phyloP scores from a whole-genome alignment of 2,113 vertebrate genomes.

The Bambusicola thoracicus region DNA sequence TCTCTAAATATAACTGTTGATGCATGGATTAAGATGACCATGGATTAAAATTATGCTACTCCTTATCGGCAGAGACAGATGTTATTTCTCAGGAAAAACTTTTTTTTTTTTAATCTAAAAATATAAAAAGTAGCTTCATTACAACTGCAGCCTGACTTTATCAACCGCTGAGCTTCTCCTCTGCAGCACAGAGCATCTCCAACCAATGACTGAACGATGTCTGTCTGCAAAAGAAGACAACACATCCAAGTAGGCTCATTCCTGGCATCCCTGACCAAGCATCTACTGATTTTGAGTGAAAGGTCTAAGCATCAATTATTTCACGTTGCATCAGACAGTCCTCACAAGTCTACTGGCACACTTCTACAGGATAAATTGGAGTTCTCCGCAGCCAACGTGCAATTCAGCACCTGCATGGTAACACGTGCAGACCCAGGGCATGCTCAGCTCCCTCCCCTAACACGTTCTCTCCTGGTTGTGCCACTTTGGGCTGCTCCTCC shows the following conservation, averaged over 20 bases:
- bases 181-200: accelerated
- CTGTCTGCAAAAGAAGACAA: accelerated
- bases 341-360: accelerated
- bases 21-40: neutral
- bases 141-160: neutral
- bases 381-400: accelerated
- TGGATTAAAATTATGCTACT: neutral
- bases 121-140: accelerated
- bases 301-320: neutral
- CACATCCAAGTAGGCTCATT: accelerated
- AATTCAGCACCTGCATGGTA: accelerated
- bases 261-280: accelerated
- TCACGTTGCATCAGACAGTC: neutral
- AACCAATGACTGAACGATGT: accelerated
- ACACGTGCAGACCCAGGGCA: neutral
- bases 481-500: neutral
- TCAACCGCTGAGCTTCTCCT: accelerated
- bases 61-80: neutral
- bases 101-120: neutral
- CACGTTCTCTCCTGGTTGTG: accelerated
- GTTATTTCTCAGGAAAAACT: neutral
- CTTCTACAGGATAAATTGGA: accelerated
- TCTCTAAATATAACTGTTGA: accelerated
- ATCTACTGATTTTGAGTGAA: accelerated
- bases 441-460: accelerated